A percentile compares a stretch with the other conserved stretches of the same genome.
Evolutionary conservation across 2,888 invertebrate species (phyloP).

Genomic region (Octonoba sinensis): DNA sequence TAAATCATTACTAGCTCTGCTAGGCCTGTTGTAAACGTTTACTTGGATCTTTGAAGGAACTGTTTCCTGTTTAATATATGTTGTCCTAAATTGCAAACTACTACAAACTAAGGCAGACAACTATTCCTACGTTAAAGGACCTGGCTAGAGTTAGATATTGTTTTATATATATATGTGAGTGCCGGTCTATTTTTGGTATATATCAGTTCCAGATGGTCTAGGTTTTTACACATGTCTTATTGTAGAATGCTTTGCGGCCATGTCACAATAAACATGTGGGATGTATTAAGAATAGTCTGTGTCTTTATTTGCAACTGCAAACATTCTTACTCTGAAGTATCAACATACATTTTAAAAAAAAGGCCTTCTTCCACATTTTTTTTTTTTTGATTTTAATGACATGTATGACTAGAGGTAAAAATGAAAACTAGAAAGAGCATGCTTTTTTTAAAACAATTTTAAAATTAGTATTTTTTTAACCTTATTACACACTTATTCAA

Average conservation of each 20-base stretch:
- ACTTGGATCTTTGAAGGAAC: slow-evolving; percentile 25
- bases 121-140: slow-evolving; percentile 57
- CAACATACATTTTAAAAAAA: too few relatives aligned
- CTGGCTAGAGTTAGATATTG: slow-evolving; percentile 61
- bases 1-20: slow-evolving; percentile 52
- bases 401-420: too few relatives aligned
- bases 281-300: slow-evolving; percentile 47
- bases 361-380: too few relatives aligned
- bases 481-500: too few relatives aligned
- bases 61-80: slow-evolving; percentile 54
- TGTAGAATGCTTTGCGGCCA: slow-evolving; percentile 63
- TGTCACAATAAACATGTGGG: slow-evolving; percentile 62
- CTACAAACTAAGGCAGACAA: slow-evolving; percentile 35
- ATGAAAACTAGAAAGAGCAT: too few relatives aligned
- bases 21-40: slow-evolving; percentile 53
- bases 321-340: too few relatives aligned
- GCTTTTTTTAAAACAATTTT: too few relatives aligned
- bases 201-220: slow-evolving; percentile 64
- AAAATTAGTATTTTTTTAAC: too few relatives aligned
- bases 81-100: slow-evolving; percentile 48
- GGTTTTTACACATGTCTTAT: slow-evolving; percentile 65
- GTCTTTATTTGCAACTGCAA: slow-evolving; percentile 19
- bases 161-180: slow-evolving; percentile 62
- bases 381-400: too few relatives aligned
- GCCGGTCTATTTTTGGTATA: slow-evolving; percentile 65